Base-by-base conservation (phyloP, 2,113 vertebrate genomes). In the Toxotes chatareus region DNA sequence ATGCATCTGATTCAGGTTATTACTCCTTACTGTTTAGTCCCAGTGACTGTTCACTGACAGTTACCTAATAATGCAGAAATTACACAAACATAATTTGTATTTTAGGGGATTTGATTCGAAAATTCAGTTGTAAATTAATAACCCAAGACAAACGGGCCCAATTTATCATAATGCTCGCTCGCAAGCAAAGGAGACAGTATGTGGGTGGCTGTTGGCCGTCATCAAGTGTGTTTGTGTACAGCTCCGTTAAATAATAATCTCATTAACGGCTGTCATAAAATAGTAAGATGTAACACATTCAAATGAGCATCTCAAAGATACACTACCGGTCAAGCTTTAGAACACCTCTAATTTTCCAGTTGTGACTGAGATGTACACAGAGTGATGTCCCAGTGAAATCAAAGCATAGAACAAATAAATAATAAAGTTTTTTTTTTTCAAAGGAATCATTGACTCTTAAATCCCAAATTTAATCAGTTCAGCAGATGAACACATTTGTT, bases 231-330 rank as follows among this genome's bases (percentile, higher is more conserved):
- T 88, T 87, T 89, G 69, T 80, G 85, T 80, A 73, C 76, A 23
- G 53, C 82, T 79, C 76, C 27, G 59, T 73, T 90, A 85, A 86
- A 90, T 80, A 84, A 88, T 86, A 84, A 91, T 89, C 89, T 89
- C 79, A 81, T 93, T 91, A 91, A 84, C 73, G 27, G 69, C 66
- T 90, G 80, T 80, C 76, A 84, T 56, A 21, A 71, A 90, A 76
- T 7, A 84, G 71, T 81, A 65, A 92, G 79, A 91, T 80, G 71
- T 69, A 85, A 87, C 76, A 78, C 76, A 71, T 56, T 73, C 78
- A 84, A 80, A 86, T 76, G 77, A 16, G 3, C 76, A 78, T 77
- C 65, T 80, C 21, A 4, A 3, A 81, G 49, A 82, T 72, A 27
- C 27, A 27, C 27, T 27, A 27, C 27, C 27, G 27, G 27, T 27